Base-by-base conservation (phyloP, 1,140 invertebrate genomes). In the Galleria mellonella region DNA sequence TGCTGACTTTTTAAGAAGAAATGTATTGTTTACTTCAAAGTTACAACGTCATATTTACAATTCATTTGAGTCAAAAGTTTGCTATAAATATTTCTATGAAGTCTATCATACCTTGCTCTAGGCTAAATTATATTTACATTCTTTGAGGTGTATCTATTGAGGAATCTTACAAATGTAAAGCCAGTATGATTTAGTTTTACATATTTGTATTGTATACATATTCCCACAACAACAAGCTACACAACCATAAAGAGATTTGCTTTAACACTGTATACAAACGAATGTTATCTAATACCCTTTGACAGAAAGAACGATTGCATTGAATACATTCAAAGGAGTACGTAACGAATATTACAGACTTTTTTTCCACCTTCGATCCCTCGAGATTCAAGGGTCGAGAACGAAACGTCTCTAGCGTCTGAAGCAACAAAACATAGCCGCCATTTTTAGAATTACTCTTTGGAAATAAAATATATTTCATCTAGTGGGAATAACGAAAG, bases 311-410 rank as follows among this genome's bases (percentile, higher is more conserved):
- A 35, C 11, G 12, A 35, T 35, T 35, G 33, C 33, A 15, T 8
- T 35, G 33, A 35, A 35, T 15, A 35, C 14, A 37, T 37, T 37
- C 35, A 37, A 37, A 37, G 35, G 35, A 37, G 12, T 17, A 4
- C 35, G 35, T 37, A 37, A 37, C 11, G 35, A 37, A 37, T 37
- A 37, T 37, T 17, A 37, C 15, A 37, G 13, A 37, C 35, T 12
- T 37, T 37, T 37, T 35, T 37, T 37, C 35, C 15, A 37, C 35
- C 35, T 37, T 15, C 17, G 12, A 37, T 37, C 35, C 35, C 35
- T 10, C 17, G 35, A 37, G 35, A 15, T 37, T 37, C 9, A 37
- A 37, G 35, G 14, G 35, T 17, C 14, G 15, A 37, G 12, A 17
- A 37, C 9, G 35, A 37, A 37, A 23, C 2, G 17, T 37, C 13